Percentiles rank a stretch among this genome's conserved stretches.
Conservation (phyloP, 1,140 invertebrate genomes). For the Riptortus pedestris region DNA sequence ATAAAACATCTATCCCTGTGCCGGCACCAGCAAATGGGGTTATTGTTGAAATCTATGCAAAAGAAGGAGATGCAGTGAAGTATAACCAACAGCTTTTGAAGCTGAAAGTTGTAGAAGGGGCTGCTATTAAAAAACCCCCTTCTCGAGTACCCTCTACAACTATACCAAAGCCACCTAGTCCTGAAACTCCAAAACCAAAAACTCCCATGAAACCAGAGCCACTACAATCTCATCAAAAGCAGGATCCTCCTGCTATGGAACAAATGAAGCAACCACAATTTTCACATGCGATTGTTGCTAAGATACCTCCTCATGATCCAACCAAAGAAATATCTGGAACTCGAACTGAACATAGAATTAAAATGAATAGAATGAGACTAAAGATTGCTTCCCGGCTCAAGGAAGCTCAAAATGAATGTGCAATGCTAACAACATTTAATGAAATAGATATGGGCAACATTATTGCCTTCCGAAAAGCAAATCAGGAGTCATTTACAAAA, state of each 20-base stretch:
- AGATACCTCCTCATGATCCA: conserved; percentile 59
- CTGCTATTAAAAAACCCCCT: conserved; percentile 14
- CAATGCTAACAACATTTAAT: conserved; percentile 98
- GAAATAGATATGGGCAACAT: conserved; percentile 97
- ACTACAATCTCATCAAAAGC: not conserved
- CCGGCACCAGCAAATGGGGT: conserved; percentile 74
- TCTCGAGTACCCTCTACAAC: not conserved
- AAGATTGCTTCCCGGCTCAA: conserved; percentile 92
- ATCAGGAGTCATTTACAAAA: conserved; percentile 78
- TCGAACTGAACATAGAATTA: conserved; percentile 84
- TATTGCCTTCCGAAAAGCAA: conserved; percentile 83
- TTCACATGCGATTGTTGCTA: conserved; percentile 33
- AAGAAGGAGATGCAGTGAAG: conserved; percentile 82
- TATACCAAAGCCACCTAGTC: not conserved
- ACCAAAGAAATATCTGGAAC: conserved; percentile 72
- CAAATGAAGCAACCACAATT: not conserved
- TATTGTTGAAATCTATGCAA: conserved; percentile 73
- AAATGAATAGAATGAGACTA: conserved; percentile 95
- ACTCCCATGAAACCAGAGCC: not conserved
- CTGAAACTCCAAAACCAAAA: conserved; percentile 32
- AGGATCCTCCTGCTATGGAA: not conserved
- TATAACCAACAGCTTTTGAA: conserved; percentile 73
- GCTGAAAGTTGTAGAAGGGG: conserved; percentile 47
- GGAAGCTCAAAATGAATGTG: conserved; percentile 95
- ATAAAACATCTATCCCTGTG: conserved; percentile 91